Evolutionary conservation across 2,113 vertebrate species (phyloP).

Genomic region (Gymnobelideus leadbeateri): DNA sequence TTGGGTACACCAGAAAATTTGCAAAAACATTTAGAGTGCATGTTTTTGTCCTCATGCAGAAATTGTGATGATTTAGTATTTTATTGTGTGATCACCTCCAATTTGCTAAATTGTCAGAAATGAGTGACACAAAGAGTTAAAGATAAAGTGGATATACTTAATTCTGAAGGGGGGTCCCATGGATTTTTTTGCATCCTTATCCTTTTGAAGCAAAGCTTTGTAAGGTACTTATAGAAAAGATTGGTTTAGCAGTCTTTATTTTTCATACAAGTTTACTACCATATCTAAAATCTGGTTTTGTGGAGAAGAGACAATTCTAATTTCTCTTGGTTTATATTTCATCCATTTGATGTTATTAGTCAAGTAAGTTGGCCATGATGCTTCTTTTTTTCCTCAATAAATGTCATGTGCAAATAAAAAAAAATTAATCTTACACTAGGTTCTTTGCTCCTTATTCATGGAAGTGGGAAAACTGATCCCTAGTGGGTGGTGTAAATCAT

Average conservation of each 20-base stretch:
- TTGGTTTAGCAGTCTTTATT: slow-evolving; percentile 47
- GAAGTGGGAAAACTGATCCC: too few relatives aligned
- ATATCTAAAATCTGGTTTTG: slow-evolving; percentile 52
- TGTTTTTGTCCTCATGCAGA: too few relatives aligned
- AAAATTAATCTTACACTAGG: too few relatives aligned
- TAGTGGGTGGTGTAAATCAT: too few relatives aligned
- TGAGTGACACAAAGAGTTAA: too few relatives aligned
- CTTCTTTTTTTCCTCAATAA: slow-evolving; percentile 47
- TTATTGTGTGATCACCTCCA: too few relatives aligned
- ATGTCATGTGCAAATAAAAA: slow-evolving; percentile 46
- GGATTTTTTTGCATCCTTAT: too few relatives aligned
- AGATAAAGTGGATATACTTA: too few relatives aligned
- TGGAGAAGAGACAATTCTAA: slow-evolving; percentile 52
- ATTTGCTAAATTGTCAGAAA: too few relatives aligned
- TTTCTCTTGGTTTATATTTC: slow-evolving; percentile 47
- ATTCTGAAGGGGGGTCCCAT: too few relatives aligned
- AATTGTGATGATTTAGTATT: too few relatives aligned
- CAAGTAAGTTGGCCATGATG: slow-evolving; percentile 16
- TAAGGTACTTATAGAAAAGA: slow-evolving; percentile 56
- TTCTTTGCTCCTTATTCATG: too few relatives aligned
- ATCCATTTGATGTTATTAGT: slow-evolving; percentile 30
- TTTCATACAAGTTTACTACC: slow-evolving; percentile 59
- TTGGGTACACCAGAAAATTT: slow-evolving; percentile 64
- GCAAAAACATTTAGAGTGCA: slow-evolving; percentile 42
- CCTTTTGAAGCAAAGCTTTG: slow-evolving; percentile 56